Percentiles rank a stretch among this genome's conserved stretches.
These are phyloP conservation scores for rabbit (Oryctolagus cuniculus) DNA, from an alignment of 2,113 vertebrate genomes.

Conservation along the genomic window DNA sequence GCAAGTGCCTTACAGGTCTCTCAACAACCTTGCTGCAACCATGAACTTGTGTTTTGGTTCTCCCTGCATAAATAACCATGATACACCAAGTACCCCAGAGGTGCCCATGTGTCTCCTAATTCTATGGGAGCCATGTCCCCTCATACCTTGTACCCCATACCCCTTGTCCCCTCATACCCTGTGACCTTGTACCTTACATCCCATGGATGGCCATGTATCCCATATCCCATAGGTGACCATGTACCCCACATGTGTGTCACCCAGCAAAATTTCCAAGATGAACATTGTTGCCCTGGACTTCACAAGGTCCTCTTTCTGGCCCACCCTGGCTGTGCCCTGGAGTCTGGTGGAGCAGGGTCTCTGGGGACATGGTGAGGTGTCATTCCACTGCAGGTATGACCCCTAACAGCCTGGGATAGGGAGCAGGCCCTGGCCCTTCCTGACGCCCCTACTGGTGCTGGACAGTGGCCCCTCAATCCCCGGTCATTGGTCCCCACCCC, in stretches of 20 bases:
- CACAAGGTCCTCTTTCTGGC: not conserved
- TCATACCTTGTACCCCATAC: too few relatives aligned
- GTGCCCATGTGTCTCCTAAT: not conserved
- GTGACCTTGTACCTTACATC: too few relatives aligned
- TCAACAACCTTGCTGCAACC: not conserved
- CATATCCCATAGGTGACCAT: accelerated
- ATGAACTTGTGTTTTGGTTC: too few relatives aligned
- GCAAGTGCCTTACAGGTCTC: not conserved
- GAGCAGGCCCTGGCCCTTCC: too few relatives aligned
- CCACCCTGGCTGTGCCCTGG: accelerated
- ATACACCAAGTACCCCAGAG: not conserved
- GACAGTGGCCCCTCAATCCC: accelerated
- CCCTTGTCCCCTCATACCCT: too few relatives aligned
- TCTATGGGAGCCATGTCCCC: too few relatives aligned
- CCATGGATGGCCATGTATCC: not conserved
- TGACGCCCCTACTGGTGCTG: accelerated
- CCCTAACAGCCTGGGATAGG: too few relatives aligned
- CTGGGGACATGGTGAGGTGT: too few relatives aligned
- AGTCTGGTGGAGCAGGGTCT: too few relatives aligned
- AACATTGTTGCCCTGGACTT: not conserved
- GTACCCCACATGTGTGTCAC: too few relatives aligned
- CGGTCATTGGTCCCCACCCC: too few relatives aligned
- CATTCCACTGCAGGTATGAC: too few relatives aligned
- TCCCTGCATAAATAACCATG: not conserved
- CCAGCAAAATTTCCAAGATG: not conserved